phyloP scores from a whole-genome alignment of 2,113 vertebrate genomes.

The Balaeniceps rex region DNA sequence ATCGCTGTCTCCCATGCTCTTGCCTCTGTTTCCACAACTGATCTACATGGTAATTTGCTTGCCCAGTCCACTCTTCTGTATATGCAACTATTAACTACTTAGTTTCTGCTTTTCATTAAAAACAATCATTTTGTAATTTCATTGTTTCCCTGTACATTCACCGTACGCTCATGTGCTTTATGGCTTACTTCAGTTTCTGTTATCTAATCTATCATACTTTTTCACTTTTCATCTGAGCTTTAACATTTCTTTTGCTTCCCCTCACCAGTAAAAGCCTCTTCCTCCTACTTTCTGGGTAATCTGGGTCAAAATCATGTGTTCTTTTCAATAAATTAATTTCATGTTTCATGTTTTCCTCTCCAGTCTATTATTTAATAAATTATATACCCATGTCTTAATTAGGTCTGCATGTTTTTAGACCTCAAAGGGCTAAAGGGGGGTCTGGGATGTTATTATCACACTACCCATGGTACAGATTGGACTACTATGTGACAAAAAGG shows the following conservation, averaged over 20 bases:
- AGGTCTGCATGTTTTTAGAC: not conserved
- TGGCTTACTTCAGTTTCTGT: not conserved
- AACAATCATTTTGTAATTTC: not conserved
- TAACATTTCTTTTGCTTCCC: not conserved
- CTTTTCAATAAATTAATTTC: not conserved
- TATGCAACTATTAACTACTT: not conserved
- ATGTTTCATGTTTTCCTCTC: not conserved
- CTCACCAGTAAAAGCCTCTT: not conserved
- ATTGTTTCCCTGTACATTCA: not conserved
- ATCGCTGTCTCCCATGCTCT: not conserved
- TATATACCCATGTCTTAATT: not conserved
- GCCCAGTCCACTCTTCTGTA: not conserved
- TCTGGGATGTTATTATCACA: not conserved
- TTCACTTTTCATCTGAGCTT: not conserved
- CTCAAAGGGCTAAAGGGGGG: not conserved
- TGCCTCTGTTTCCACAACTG: not conserved
- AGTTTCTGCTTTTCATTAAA: not conserved
- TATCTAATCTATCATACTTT: not conserved
- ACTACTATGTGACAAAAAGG: not conserved
- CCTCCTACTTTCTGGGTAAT: not conserved
- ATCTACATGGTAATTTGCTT: not conserved
- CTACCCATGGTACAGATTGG: not conserved
- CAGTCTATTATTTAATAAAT: not conserved
- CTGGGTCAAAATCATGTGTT: not conserved
- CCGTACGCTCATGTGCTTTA: not conserved